phyloP scores from a whole-genome alignment of 2,888 invertebrate genomes.

The Seladonia tumulorum region DNA sequence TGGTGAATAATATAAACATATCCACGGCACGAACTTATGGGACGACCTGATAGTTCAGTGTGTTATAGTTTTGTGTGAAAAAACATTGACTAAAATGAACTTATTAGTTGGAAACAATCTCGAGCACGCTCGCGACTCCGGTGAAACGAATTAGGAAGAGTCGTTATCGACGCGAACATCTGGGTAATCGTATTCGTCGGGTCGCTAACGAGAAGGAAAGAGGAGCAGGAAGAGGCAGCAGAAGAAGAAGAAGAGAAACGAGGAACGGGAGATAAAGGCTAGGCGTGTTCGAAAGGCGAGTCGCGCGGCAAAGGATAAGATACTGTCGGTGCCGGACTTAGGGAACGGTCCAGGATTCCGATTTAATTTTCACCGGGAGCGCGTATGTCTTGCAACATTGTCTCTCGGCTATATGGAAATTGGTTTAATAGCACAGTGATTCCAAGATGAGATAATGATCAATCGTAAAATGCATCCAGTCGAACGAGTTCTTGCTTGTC shows the following conservation, averaged over 20 bases:
- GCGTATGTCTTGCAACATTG: constrained; percentile 59
- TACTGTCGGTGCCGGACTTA: constrained; percentile 22
- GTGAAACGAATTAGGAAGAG: constrained; percentile 20
- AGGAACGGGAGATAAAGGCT: constrained; percentile 52
- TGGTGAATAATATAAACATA: no score
- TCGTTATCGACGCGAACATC: constrained; percentile 17
- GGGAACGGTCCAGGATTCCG: constrained; percentile 23
- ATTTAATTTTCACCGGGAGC: constrained; percentile 58
- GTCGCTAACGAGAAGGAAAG: constrained; percentile 64
- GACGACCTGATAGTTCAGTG: background rate
- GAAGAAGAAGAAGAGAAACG: constrained; percentile 52
- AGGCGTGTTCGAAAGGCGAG: constrained; percentile 56
- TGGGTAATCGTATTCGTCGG: constrained; percentile 74
- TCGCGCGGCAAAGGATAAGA: constrained; percentile 60
- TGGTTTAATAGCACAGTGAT: constrained; percentile 48
- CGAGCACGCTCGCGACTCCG: background rate
- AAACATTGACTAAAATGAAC: background rate
- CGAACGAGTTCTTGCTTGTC: constrained; percentile 47
- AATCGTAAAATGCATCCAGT: constrained; percentile 44
- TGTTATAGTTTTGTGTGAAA: no score
- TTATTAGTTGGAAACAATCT: constrained; percentile 17
- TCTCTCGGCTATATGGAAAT: constrained; percentile 63
- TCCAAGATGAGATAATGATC: constrained; percentile 55
- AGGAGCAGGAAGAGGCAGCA: constrained; percentile 51
- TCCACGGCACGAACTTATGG: no score